Conservation (phyloP, 2,888 invertebrate genomes). For the Sphecodes monilicornis region DNA sequence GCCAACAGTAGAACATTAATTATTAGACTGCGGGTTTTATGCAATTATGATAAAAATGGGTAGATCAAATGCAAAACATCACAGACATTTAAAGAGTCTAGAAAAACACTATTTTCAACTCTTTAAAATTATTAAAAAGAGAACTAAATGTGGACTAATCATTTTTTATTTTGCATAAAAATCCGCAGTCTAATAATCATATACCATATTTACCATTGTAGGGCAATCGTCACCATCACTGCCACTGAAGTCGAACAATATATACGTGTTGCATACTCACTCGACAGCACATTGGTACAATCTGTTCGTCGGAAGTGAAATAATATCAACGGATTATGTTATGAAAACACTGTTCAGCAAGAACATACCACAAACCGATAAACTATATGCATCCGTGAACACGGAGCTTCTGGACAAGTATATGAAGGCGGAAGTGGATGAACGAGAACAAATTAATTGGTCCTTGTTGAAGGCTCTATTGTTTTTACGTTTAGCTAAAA, state of each 20-base stretch:
- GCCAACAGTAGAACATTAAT: neutral
- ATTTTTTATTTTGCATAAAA: too few relatives aligned
- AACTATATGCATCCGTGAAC: conserved; percentile 17
- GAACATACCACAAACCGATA: neutral
- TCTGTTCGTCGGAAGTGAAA: conserved; percentile 24
- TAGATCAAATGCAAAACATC: too few relatives aligned
- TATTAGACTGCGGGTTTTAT: neutral
- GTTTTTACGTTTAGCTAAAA: conserved; percentile 22
- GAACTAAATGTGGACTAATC: too few relatives aligned
- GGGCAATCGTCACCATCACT: neutral
- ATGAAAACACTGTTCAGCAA: conserved; percentile 2
- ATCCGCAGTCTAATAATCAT: neutral
- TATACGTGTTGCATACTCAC: conserved; percentile 28
- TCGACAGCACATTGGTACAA: conserved; percentile 29
- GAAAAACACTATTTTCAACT: too few relatives aligned
- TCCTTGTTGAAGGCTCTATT: conserved; percentile 55
- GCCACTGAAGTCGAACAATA: neutral
- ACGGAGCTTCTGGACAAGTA: conserved; percentile 18
- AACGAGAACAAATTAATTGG: conserved; percentile 54
- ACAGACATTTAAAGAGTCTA: too few relatives aligned
- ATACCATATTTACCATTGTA: conserved; percentile 12
- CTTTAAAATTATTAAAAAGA: too few relatives aligned
- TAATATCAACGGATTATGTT: conserved; percentile 13
- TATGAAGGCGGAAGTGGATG: fast-evolving
- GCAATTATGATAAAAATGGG: neutral